Evolutionary conservation across 92 coral and sea anemone genomes (phyloP), one percentile per base, ranked within the genome.

Genomic region (Epizoanthus rinbou): DNA sequence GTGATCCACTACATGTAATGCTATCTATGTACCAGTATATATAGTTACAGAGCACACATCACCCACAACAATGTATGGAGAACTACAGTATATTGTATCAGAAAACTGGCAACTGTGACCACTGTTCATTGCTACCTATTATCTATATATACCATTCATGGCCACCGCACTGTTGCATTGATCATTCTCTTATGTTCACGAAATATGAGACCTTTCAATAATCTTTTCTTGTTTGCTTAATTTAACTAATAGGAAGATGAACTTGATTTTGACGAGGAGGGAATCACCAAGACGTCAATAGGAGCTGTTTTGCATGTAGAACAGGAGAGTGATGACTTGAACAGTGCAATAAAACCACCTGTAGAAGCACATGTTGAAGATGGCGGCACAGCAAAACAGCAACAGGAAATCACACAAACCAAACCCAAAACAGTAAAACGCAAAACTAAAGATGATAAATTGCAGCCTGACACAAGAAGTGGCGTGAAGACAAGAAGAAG

Each of bases 251-350:
- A 74, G 19, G 45, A 74, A 15, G 65, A 74, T 18, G 43, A 23
- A 17, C 19, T 25, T 56, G 80, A 74, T 74, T 74, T 74, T 31
- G 64, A 74, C 8, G 19, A 52, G 17, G 47, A 25, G 64, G 43
- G 28, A 15, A 3, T 54, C 8, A 24, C 80, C 7, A 74, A 52
- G 19, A 7, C 4, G 1, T 16, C 80, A 15, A 16, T 74, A 13
- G 65, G 50, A 50, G 47, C 19, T 53, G 64, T 24, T 74, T 0
- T 47, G 14, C 54, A 47, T 7, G 80, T 50, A 56, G 65, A 74
- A 74, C 80, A 24, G 7, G 43, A 53, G 57, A 54, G 24, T 43
- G 35, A 2, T 16, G 24, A 25, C 57, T 3, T 23, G 3, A 15
- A 15, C 31, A 16, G 14, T 9, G 54, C 2, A 47, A 47, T 47